Conservation (phyloP, 2,888 invertebrate genomes). For the Standfussiana lucernea region DNA sequence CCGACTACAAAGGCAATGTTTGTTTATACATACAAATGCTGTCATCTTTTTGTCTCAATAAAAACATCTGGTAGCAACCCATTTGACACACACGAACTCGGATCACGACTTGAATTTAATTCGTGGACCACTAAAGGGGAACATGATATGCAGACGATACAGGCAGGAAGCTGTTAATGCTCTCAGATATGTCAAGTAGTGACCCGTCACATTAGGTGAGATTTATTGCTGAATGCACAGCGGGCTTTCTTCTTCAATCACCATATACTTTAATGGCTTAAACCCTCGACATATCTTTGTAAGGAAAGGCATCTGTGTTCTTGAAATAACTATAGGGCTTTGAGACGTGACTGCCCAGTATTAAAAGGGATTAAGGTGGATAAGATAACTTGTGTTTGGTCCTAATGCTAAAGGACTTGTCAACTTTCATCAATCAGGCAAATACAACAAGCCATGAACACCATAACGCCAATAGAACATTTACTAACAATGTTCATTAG, state of each 20-base stretch:
- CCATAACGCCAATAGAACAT: background rate
- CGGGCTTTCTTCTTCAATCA: conserved; percentile 26
- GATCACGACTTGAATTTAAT: conserved; percentile 32
- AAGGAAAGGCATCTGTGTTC: background rate
- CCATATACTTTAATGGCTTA: conserved; percentile 24
- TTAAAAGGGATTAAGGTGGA: background rate
- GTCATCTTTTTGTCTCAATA: conserved; percentile 23
- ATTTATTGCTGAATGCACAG: conserved; percentile 40
- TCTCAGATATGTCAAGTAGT: conserved; percentile 34
- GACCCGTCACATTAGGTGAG: conserved; percentile 24
- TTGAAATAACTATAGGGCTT: conserved; percentile 6
- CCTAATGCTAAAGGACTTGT: background rate
- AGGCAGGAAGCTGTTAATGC: conserved; percentile 35
- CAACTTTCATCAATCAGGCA: background rate
- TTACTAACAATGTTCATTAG: background rate
- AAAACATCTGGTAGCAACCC: conserved; percentile 29
- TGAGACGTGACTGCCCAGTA: conserved; percentile 8
- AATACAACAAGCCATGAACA: background rate
- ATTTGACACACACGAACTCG: conserved; percentile 29
- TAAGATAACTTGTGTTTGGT: background rate
- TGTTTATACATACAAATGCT: conserved; percentile 15
- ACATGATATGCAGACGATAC: conserved; percentile 18
- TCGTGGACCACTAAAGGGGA: conserved; percentile 31
- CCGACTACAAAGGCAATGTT: conserved; percentile 10
- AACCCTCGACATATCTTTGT: background rate